Base-by-base conservation (phyloP, 2,113 vertebrate genomes). In the Pardalotus punctatus region DNA sequence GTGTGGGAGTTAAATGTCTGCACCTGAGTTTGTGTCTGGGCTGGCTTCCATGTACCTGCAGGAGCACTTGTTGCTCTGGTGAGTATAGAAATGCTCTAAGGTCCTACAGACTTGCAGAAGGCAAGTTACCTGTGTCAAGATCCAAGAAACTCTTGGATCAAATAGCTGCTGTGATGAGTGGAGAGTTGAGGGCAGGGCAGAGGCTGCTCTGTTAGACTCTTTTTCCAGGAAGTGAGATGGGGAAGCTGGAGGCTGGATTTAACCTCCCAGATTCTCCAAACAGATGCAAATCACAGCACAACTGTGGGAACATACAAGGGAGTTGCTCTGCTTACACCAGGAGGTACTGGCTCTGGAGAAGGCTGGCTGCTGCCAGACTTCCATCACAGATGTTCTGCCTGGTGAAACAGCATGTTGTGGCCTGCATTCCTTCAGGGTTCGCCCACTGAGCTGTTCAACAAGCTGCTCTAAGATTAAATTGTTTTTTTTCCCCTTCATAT, bases 291-390 rank as follows among this genome's bases (percentile, higher is more conserved):
- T 88, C 1, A 0, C 45, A 70, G 28, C 71, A 23, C 54, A 14
- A n/a, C 0, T 86, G 16, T 89, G 67, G 50, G 94, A 93, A 73
- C 6, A 2, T 51, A 3, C 0, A 80, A 92, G 82, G 88, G 92
- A 94, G 92, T 92, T 78, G 58, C 65, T 92, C 28, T 85, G 77
- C 66, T 86, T 73, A 11, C 42, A 6, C 54, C 15, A 11, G 76
- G 67, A 90, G 92, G 81, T 76, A 11, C 71, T 79, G 83, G 73
- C 77, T 91, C 73, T 62, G 58, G 50, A 66, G 61, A 65, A 40
- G 77, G 51, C 61, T 91, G 88, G 19, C 73, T 96, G 88, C 70
- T 96, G 91, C 87, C 93, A 94, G 43, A 29, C 70, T 94, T 72
- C 88, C 21, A 74, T 79, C 70, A 33, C 81, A 94, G 88, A 79